Evolutionary conservation across 2,113 vertebrate genomes (phyloP).

Genomic region (Laterallus jamaicensis): DNA sequence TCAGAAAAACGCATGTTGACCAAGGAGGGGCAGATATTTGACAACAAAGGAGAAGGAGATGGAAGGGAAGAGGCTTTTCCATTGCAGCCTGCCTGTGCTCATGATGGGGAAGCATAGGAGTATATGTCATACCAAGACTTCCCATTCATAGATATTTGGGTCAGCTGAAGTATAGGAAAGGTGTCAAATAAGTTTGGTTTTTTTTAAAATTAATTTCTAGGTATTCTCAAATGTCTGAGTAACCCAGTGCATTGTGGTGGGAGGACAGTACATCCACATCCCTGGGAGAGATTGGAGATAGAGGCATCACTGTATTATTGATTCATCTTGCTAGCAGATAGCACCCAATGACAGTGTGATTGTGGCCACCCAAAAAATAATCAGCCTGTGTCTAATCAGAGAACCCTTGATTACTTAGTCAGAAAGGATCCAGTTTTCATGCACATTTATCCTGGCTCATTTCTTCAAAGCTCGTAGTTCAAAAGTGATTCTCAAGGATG

Average conservation of each 20-base stretch:
- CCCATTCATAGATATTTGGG: background rate
- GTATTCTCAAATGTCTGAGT: background rate
- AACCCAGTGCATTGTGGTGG: background rate
- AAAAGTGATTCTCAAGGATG: background rate
- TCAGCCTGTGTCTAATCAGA: background rate
- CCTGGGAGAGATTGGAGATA: rapidly evolving
- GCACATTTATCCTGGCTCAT: background rate
- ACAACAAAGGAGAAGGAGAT: background rate
- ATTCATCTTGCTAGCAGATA: background rate
- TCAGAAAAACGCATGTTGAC: background rate
- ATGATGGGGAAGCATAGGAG: background rate
- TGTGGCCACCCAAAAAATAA: background rate
- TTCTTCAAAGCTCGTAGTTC: background rate
- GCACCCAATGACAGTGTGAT: background rate
- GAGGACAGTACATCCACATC: background rate
- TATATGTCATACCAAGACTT: background rate
- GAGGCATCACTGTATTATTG: background rate
- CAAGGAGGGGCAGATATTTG: background rate
- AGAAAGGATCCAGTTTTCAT: background rate
- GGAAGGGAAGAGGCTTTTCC: background rate
- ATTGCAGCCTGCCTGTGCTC: background rate
- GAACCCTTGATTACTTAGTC: background rate
- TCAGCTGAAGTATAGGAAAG: background rate
- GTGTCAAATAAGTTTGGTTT: rapidly evolving
- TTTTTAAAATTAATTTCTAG: background rate